Base-by-base conservation (phyloP, 2,113 vertebrate species). In the Stictonetta naevosa region DNA sequence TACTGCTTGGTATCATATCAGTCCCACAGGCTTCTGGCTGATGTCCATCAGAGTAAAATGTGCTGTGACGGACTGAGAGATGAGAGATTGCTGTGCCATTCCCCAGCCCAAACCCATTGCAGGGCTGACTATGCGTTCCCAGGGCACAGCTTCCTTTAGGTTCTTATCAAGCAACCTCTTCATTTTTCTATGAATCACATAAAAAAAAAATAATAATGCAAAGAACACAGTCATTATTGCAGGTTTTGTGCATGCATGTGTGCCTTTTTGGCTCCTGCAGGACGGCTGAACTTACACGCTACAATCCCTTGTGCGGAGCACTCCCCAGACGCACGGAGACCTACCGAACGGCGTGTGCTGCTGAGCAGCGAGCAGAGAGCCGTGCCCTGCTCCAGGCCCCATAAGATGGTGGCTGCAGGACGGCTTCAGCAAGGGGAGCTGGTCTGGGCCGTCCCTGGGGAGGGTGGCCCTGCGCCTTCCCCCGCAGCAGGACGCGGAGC, bases 61-160 rank as follows among this genome's bases (percentile, higher is more conserved):
- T 50, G 53, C 28, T 83, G 62, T 79, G 67, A 56, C 62, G 72
- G 72, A 31, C 64, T 2, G 0, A 53, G 52, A 79, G 21, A 79
- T 18, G 11, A 0, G 0, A 59, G 33, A 12, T 25, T 80, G 63
- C 21, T 48, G 44, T 26, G 58, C 31, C 52, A 11, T 5, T 22
- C 6, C 33, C 40, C 20, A 8, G 13, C 23, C 36, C 31, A 82
- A 81, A 53, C 21, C 50, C 58, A 13, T 3, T 42, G 33, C 1
- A 3, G 77, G 33, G 36, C 25, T 82, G 56, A 36, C 78, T 6
- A 40, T 40, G 40, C 13, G 13, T 40, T 40, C 40, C 36, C 15
- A 18, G 17, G 44, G 44, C 44, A 16, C 44, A 20, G 44, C 15
- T 62, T 53, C 29, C 64, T 91, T 93, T 29, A 56, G 68, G 74